Evolutionary conservation across 37 sponge, comb jelly and placozoan genomes (phyloP).

Genomic region (Halichondria panicea): DNA sequence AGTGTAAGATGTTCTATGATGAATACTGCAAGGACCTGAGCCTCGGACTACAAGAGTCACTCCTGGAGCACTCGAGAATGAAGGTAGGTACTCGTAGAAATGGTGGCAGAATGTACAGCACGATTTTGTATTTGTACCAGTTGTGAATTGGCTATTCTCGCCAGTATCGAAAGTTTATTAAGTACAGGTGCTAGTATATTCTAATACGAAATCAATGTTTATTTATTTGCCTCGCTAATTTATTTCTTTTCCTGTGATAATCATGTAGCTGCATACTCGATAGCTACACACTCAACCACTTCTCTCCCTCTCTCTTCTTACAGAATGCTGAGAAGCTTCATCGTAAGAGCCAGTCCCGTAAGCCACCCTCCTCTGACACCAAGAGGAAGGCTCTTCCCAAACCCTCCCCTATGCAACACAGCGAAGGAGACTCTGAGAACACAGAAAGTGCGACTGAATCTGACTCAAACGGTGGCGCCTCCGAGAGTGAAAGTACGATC

Average conservation of each 20-base stretch:
- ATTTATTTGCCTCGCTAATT: neutral
- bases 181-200: neutral
- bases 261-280: neutral
- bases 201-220: neutral
- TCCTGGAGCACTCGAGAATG: constrained; percentile 58
- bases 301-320: neutral
- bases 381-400: constrained; percentile 6
- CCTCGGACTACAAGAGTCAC: constrained; percentile 43
- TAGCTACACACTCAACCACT: neutral
- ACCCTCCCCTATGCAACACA: neutral
- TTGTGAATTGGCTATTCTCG: no score
- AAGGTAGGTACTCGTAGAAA: constrained; percentile 26
- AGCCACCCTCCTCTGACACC: constrained; percentile 6
- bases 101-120: neutral
- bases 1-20: constrained; percentile 79
- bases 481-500: constrained; percentile 53
- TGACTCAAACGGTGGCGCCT: constrained; percentile 22
- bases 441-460: constrained; percentile 41
- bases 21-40: constrained; percentile 23
- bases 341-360: constrained; percentile 52
- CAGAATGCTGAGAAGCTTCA: constrained; percentile 73
- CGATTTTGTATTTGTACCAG: no score
- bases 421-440: constrained; percentile 38
- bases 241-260: neutral
- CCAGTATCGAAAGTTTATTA: no score